phyloP scores from a whole-genome alignment of 1,140 invertebrate genomes.

The Lamellibrachia luymesi region DNA sequence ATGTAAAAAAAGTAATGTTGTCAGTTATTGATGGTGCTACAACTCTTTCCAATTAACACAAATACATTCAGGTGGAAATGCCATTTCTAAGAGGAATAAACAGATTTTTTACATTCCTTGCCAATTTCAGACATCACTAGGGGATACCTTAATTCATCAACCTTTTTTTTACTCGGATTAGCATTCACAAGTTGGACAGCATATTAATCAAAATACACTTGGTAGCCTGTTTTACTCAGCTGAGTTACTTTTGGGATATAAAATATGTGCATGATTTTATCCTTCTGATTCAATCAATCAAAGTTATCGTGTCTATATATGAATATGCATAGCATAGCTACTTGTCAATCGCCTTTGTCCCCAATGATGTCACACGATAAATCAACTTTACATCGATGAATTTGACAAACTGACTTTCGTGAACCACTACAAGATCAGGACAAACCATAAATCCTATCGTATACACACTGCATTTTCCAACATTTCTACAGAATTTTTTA shows the following conservation, averaged over 20 bases:
- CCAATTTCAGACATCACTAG: not conserved
- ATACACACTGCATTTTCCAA: too few species aligned
- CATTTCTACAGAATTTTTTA: too few species aligned
- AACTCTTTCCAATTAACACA: not conserved
- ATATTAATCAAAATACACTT: not conserved
- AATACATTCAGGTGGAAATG: not conserved
- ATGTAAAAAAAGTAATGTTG: not conserved
- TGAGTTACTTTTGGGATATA: not conserved
- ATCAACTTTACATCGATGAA: too few species aligned
- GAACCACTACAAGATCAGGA: too few species aligned
- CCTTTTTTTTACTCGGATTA: not conserved
- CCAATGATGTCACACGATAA: too few species aligned
- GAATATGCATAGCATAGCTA: not conserved
- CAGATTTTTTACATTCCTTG: not conserved
- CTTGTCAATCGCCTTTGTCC: not conserved
- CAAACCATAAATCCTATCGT: too few species aligned
- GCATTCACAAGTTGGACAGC: not conserved
- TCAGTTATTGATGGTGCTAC: not conserved
- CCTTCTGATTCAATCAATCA: not conserved
- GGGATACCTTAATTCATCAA: not conserved
- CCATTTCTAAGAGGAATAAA: not conserved
- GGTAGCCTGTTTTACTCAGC: not conserved
- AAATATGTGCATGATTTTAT: constrained; percentile 3
- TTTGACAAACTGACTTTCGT: too few species aligned
- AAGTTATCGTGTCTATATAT: not conserved